Evolutionary conservation across 2,113 vertebrate genomes (phyloP), one percentile per base, ranked within the genome.

Genomic region (Nannobrachium achirus): DNA sequence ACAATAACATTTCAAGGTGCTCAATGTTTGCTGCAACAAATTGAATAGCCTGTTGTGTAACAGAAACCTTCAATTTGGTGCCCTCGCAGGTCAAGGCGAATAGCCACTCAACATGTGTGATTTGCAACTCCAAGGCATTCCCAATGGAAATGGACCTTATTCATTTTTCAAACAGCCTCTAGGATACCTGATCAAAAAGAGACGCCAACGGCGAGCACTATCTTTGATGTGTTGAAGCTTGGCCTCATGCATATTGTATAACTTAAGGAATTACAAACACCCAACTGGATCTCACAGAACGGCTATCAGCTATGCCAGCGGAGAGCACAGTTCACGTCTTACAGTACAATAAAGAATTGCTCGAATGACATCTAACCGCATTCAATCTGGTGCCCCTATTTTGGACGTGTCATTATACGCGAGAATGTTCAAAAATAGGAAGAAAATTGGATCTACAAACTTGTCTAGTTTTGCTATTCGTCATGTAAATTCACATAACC

Each of bases 141-240:
- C 82, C 88, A 69, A 72, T 88, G 84, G 87, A 88, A 87, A 88
- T 79, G 65, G 87, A 82, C 76, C 81, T 80, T 84, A 81, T 89
- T 87, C 77, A 86, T 84, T 87, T 90, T 85, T 86, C 79, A 89
- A 83, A 86, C 85, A 81, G 82, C 84, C 86, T 85, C 69, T 65
- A 82, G 89, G 79, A 85, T 79, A 84, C 79, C 79, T 77, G 77
- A 85, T 81, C 68, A 53, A 68, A 69, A 56, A 59, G 66, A 67
- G 68, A 38, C 68, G 78, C 81, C 68, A 65, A 33, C 55, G 88
- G 87, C 86, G 6, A 64, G 60, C 38, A 63, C 66, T 76, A 76
- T 84, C 81, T 90, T 83, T 77, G 79, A 84, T 76, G 81, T 85
- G 83, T 77, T 64, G 66, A 60, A 79, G 75, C 75, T 66, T 63